Percentiles rank a stretch among this genome's conserved stretches.
phyloP scores from a whole-genome alignment of 2,888 invertebrate genomes.

The Thereva unica region DNA sequence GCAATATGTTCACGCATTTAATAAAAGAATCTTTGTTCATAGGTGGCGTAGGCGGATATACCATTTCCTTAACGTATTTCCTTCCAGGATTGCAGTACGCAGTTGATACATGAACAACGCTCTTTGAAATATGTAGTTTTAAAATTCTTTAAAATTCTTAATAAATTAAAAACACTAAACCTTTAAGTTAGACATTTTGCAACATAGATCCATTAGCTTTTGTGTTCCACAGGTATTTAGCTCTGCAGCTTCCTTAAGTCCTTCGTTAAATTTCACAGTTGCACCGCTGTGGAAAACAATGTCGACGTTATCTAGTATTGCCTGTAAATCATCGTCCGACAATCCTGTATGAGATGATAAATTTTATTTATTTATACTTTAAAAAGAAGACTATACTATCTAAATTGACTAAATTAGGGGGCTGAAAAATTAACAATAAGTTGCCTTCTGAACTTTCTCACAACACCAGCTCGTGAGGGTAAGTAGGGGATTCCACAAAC shows the following conservation, averaged over 20 bases:
- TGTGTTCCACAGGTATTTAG: constrained; percentile 91
- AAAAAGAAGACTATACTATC: too few relatives aligned
- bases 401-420: too few relatives aligned
- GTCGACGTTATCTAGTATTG: constrained; percentile 70
- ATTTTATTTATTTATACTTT: constrained; percentile 2
- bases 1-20: constrained; percentile 66
- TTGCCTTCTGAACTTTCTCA: too few relatives aligned
- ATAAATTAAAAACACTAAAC: constrained; percentile 56
- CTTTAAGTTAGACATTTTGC: constrained; percentile 76
- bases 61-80: constrained; percentile 76
- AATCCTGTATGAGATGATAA: constrained; percentile 18
- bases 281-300: constrained; percentile 95
- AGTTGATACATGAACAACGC: constrained; percentile 90
- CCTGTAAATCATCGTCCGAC: constrained; percentile 58
- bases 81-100: constrained; percentile 95
- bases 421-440: too few relatives aligned
- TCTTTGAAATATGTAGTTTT: constrained; percentile 60
- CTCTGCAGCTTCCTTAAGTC: constrained; percentile 81
- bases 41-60: constrained; percentile 72
- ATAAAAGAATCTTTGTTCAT: constrained; percentile 66
- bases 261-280: constrained; percentile 92
- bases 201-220: constrained; percentile 79
- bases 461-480: too few relatives aligned
- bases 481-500: too few relatives aligned
- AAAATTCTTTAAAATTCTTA: not conserved